A percentile compares a stretch with the other conserved stretches of the same genome.
These are phyloP conservation scores for Beris morrisii DNA, from an alignment of 2,888 invertebrate species.

Conservation along the genomic window DNA sequence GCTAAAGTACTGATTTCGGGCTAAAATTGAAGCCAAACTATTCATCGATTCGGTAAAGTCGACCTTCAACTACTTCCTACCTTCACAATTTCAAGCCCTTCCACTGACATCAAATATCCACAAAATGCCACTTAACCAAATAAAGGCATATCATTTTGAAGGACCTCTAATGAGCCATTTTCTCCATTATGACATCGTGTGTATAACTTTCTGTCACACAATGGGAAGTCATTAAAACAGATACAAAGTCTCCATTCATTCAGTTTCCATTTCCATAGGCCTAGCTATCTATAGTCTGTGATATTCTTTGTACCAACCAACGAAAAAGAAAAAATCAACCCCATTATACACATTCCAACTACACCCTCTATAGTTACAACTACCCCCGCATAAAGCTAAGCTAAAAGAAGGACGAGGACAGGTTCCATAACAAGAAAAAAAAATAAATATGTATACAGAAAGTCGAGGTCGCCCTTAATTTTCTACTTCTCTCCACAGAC, in stretches of 20 bases:
- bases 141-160: constrained; percentile 27
- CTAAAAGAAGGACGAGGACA: constrained; percentile 23
- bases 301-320: too few relatives aligned
- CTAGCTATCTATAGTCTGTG: too few relatives aligned
- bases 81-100: too few relatives aligned
- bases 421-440: constrained; percentile 8
- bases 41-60: too few relatives aligned
- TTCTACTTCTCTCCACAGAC: constrained; percentile 6
- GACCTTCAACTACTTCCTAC: too few relatives aligned
- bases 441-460: neutral
- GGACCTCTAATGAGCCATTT: constrained; percentile 30
- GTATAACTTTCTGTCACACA: constrained; percentile 26
- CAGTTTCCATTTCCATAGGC: too few relatives aligned
- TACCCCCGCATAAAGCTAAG: too few relatives aligned
- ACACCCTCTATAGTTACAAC: too few relatives aligned
- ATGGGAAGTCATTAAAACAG: constrained; percentile 24
- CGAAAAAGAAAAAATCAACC: too few relatives aligned
- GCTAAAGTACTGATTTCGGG: too few relatives aligned
- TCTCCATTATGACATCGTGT: constrained; percentile 28
- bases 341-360: too few relatives aligned
- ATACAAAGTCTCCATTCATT: constrained; percentile 2
- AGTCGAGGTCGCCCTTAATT: constrained; percentile 31
- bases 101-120: neutral
- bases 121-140: constrained; percentile 27
- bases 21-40: too few relatives aligned